Conservation (phyloP, 2,888 invertebrate genomes). For the Sinhomidia bicolor region DNA sequence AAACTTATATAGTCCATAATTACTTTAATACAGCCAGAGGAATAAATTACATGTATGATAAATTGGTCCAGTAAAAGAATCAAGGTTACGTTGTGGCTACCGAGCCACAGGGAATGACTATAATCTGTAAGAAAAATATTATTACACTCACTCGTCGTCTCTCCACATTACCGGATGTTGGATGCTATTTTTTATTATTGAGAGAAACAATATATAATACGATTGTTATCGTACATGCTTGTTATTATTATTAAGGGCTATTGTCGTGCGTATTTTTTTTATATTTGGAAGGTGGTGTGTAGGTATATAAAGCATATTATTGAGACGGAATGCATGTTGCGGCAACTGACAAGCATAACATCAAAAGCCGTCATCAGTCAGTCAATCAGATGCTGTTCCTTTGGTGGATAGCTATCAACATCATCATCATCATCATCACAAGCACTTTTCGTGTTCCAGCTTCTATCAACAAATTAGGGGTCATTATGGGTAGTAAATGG, state of each 20-base stretch:
- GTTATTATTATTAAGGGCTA: not conserved
- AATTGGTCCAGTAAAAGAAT: constrained; percentile 33
- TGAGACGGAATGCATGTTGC: constrained; percentile 61
- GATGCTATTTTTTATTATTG: not conserved
- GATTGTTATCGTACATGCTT: not conserved
- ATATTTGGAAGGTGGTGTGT: not conserved
- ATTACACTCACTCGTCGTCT: not conserved
- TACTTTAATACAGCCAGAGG: constrained; percentile 15
- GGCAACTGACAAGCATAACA: constrained; percentile 61
- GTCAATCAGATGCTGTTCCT: constrained; percentile 67
- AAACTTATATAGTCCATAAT: constrained; percentile 28
- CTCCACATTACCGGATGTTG: not conserved
- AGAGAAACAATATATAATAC: not conserved
- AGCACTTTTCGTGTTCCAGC: constrained; percentile 65
- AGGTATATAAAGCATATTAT: not conserved
- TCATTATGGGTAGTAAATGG: constrained; percentile 79
- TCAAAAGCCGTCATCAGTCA: constrained; percentile 69
- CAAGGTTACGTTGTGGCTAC: constrained; percentile 59
- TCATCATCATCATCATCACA: constrained; percentile 46
- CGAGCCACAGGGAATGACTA: constrained; percentile 5
- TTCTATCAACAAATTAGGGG: constrained; percentile 75
- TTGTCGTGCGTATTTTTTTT: not conserved
- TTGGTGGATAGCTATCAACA: constrained; percentile 34
- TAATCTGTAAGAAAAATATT: not conserved
- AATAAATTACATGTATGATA: not conserved